phyloP scores from a whole-genome alignment of 2,797 vertebrate genomes.

The Perdix hodgsoniae region DNA sequence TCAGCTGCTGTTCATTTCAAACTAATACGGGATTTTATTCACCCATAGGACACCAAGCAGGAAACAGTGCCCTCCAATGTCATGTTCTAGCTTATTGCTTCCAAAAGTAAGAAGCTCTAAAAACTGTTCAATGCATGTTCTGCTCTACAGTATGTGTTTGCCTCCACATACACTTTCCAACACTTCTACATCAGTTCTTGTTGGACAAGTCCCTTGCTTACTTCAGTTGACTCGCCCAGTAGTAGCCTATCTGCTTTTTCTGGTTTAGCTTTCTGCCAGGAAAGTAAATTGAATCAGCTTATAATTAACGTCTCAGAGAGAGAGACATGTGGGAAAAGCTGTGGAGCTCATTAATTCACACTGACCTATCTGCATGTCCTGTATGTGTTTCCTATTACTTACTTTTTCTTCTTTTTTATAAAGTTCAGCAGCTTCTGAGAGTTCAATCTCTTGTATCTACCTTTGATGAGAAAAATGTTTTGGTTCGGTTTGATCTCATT shows the following conservation, averaged over 20 bases:
- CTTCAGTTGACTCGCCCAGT: background rate
- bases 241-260: constrained; percentile 43
- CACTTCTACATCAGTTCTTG: background rate
- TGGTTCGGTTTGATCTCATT: background rate
- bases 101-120: background rate
- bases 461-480: background rate
- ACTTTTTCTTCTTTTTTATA: background rate
- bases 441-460: background rate
- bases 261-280: constrained; percentile 49
- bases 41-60: background rate
- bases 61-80: background rate
- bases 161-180: background rate
- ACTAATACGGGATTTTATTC: background rate
- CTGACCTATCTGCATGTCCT: background rate
- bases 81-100: background rate
- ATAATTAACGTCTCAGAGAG: background rate
- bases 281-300: background rate
- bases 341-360: background rate
- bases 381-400: background rate
- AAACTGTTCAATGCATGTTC: background rate
- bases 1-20: background rate
- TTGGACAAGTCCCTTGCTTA: background rate
- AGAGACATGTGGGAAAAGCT: background rate
- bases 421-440: background rate
- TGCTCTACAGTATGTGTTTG: background rate